phyloP scores from a whole-genome alignment of 2,888 invertebrate species.

The Epiblema foenella region DNA sequence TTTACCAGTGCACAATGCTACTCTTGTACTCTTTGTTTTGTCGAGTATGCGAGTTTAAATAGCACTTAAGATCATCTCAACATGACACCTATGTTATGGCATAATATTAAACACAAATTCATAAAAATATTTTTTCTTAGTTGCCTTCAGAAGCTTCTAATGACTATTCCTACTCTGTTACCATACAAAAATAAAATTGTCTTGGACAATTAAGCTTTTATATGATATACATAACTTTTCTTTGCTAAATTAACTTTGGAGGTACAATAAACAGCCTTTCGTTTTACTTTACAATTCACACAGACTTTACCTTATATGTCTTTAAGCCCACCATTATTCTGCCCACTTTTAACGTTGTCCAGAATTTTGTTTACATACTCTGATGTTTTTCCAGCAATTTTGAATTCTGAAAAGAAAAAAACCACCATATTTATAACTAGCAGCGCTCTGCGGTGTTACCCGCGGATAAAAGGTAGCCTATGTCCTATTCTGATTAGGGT shows the following conservation, averaged over 20 bases:
- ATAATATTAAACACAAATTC: constrained; percentile 55
- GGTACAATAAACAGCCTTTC: constrained; percentile 84
- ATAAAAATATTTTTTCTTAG: constrained; percentile 57
- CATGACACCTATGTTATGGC: constrained; percentile 58
- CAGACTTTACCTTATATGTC: constrained; percentile 83
- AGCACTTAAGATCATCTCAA: constrained; percentile 40
- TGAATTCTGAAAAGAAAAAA: constrained; percentile 87
- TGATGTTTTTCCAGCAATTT: constrained; percentile 95
- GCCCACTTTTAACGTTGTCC: constrained; percentile 93
- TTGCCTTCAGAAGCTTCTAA: constrained; percentile 77
- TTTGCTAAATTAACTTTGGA: constrained; percentile 81
- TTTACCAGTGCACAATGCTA: background rate
- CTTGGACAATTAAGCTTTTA: constrained; percentile 76
- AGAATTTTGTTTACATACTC: constrained; percentile 97
- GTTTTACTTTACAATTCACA: constrained; percentile 72
- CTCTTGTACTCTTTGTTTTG: background rate
- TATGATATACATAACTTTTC: constrained; percentile 70
- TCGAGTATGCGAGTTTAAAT: constrained; percentile 25
- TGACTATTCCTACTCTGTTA: constrained; percentile 69
- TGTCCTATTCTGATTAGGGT: no score
- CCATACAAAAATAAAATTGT: constrained; percentile 81
- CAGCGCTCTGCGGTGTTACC: no score
- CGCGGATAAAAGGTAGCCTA: no score
- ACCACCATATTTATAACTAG: no score
- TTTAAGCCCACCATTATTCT: constrained; percentile 90